phyloP scores from a whole-genome alignment of 2,113 vertebrate genomes.

The Ophiodon elongatus region DNA sequence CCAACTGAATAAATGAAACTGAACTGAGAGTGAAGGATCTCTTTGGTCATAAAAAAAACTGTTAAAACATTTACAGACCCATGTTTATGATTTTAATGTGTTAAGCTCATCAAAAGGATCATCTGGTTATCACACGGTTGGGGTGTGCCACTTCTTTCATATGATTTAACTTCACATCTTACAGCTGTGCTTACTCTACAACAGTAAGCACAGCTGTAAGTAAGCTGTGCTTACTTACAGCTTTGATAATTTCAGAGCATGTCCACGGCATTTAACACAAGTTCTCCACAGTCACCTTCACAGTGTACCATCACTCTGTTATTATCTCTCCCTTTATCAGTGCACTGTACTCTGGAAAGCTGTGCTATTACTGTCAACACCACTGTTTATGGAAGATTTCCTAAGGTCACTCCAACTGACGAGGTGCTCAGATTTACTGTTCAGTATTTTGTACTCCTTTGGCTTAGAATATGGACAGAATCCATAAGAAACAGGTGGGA shows the following conservation, averaged over 20 bases:
- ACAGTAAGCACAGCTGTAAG: too few species aligned
- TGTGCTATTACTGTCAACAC: conserved; percentile 76
- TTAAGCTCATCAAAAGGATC: background rate
- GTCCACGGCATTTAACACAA: background rate
- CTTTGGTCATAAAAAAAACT: background rate
- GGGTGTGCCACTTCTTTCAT: background rate
- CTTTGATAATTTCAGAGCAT: conserved; percentile 19
- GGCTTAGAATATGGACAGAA: background rate
- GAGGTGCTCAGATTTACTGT: background rate
- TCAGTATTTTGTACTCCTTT: background rate
- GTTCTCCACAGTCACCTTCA: conserved; percentile 62
- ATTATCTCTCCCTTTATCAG: conserved; percentile 51
- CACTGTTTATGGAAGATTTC: conserved; percentile 64
- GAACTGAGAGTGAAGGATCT: conserved; percentile 3
- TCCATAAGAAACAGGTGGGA: background rate
- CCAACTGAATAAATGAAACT: background rate
- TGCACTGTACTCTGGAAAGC: conserved; percentile 31
- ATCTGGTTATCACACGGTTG: background rate
- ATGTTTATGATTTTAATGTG: conserved; percentile 10
- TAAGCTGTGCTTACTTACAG: background rate
- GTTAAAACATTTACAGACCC: background rate
- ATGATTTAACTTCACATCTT: too few species aligned
- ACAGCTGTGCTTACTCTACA: background rate
- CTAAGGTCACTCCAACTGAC: conserved; percentile 37
- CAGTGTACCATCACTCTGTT: conserved; percentile 14